Percentiles rank a stretch among this genome's conserved stretches.
phyloP scores from a whole-genome alignment of 2,888 invertebrate genomes.

The Brenthis ino region DNA sequence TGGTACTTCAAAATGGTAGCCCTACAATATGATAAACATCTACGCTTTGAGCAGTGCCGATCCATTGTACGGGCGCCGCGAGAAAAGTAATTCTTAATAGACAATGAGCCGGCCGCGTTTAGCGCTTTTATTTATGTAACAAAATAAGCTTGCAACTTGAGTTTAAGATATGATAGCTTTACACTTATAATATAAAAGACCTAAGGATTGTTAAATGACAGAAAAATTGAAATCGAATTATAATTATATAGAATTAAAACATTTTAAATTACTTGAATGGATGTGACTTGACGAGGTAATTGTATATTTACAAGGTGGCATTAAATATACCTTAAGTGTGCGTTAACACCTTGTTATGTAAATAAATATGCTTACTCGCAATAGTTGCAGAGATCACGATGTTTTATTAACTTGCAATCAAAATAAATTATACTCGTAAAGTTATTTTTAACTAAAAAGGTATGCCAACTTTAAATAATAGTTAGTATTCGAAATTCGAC shows the following conservation, averaged over 20 bases:
- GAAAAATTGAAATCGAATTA: slow-evolving; percentile 24
- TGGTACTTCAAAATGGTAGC: slow-evolving; percentile 19
- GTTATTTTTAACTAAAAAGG: no score
- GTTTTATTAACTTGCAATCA: slow-evolving; percentile 1
- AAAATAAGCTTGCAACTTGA: slow-evolving; percentile 44
- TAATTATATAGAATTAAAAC: slow-evolving; percentile 21
- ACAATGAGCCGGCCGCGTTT: slow-evolving; percentile 74
- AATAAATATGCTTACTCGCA: slow-evolving; percentile 9
- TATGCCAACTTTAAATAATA: no score
- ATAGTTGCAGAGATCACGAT: slow-evolving; percentile 8
- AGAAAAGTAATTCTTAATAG: slow-evolving; percentile 80
- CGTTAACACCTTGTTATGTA: slow-evolving; percentile 21
- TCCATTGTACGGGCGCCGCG: slow-evolving; percentile 65
- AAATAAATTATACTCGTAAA: no score
- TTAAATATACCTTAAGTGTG: slow-evolving; percentile 11
- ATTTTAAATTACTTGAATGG: slow-evolving; percentile 10
- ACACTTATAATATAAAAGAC: neutral
- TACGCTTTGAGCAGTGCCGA: slow-evolving; percentile 70
- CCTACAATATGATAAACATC: slow-evolving; percentile 64
- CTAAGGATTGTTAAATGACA: slow-evolving; percentile 14
- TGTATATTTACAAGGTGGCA: slow-evolving; percentile 13
- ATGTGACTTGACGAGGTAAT: slow-evolving; percentile 20
- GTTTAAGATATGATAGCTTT: slow-evolving; percentile 9
- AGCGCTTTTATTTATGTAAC: slow-evolving; percentile 78
- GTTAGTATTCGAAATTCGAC: no score